Base-by-base conservation (phyloP, 2,797 vertebrate species). In the Numenius phaeopus region DNA sequence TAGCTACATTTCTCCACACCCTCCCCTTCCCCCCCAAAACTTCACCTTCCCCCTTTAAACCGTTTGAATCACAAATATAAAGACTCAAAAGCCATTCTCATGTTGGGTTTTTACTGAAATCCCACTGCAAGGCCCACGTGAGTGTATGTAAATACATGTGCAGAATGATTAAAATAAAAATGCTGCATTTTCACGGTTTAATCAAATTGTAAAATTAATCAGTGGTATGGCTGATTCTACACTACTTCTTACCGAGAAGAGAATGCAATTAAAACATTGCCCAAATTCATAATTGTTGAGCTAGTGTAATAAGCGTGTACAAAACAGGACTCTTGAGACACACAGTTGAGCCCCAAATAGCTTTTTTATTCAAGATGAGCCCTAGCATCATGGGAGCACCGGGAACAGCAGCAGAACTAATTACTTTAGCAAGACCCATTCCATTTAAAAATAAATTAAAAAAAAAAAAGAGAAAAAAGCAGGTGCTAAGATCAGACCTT, bases 391-490 rank as follows among this genome's bases (percentile, higher is more conserved):
- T 37, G 59, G 86, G 89, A 94, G 67, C 67, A 85, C 61, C 46
- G 92, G 65, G 86, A 92, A 85, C 44, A 47, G 87, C 59, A 75
- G 66, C 52, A 54, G 81, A 86, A 72, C 44, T 85, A 73, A 95
- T 94, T 93, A 89, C 94, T 95, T 96, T 67, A 94, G 87, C 78
- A 90, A 96, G 84, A 91, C 40, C 50, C 89, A 52, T 58, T 95
- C 95, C 79, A 80, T 81, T 94, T 94, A 96, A 96, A 97, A 97
- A 89, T 97, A 95, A 96, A 94, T 87, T 50, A 29, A 83, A 90
- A 80, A 87, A 91, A 24, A 24, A 39, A 24, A 11, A 57, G 76
- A 84, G 61, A 30, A 69, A 92, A 85, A 69, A 87, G 75, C 44
- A 70, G 54, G 69, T 78, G 66, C 40, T 54, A 67, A 66, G 83